A percentile compares a stretch with the other conserved stretches of the same genome.
phyloP scores from a whole-genome alignment of 1,140 invertebrate species.

The Thrips palmi region DNA sequence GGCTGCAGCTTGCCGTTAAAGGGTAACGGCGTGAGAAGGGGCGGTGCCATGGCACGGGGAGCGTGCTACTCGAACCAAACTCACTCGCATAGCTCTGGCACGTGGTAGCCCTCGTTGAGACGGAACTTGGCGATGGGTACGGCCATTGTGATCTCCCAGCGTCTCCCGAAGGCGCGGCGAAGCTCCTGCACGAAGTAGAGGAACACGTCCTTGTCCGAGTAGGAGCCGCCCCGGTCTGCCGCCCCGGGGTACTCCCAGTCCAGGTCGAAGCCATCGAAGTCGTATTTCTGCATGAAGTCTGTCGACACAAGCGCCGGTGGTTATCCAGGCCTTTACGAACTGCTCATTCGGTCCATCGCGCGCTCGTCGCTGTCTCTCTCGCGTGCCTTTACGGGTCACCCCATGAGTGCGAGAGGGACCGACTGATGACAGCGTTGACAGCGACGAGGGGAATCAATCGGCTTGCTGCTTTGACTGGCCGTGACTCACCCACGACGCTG shows the following conservation, averaged over 20 bases:
- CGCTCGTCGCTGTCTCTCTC: no score
- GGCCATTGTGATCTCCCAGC: constrained; percentile 76
- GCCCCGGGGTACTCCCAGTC: constrained; percentile 81
- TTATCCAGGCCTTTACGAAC: not conserved
- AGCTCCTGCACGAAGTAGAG: constrained; percentile 69
- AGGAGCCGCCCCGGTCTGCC: constrained; percentile 63
- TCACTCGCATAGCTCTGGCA: constrained; percentile 71
- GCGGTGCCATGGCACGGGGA: no score
- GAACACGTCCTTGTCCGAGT: constrained; percentile 65
- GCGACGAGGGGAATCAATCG: not conserved
- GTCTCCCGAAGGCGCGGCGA: constrained; percentile 51
- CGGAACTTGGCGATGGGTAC: constrained; percentile 71
- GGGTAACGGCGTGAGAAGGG: no score
- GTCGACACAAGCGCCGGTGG: constrained; percentile 12
- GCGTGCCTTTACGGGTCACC: no score
- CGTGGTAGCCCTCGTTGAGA: constrained; percentile 71
- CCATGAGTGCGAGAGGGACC: not conserved
- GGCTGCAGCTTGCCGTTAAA: no score
- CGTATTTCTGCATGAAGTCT: constrained; percentile 55
- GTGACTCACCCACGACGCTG: constrained; percentile 46
- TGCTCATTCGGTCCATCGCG: no score
- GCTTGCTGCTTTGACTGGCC: not conserved
- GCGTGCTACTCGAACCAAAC: no score
- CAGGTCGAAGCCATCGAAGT: constrained; percentile 66
- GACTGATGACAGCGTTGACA: not conserved